Percentiles rank a stretch among this genome's conserved stretches.
Conservation (phyloP, 1,140 invertebrate species). For the Scylla paramamosain region DNA sequence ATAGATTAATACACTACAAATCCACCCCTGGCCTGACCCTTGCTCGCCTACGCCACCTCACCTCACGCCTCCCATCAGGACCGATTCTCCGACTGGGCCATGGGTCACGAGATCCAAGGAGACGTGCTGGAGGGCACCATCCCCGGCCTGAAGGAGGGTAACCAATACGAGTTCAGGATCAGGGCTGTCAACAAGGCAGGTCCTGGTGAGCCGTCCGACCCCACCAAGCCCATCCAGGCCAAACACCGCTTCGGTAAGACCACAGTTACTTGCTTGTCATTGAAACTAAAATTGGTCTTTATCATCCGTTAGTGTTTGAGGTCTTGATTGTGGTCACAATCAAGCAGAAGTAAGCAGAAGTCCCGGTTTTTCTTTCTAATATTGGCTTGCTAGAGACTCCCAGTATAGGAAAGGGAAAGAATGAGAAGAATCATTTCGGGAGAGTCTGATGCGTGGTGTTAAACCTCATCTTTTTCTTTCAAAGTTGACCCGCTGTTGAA, state of each 20-base stretch:
- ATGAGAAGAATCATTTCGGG: no score
- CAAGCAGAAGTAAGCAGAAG: no score
- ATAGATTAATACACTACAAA: background rate
- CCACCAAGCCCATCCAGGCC: constrained; percentile 91
- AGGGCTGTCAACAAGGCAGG: constrained; percentile 97
- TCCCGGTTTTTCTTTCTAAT: no score
- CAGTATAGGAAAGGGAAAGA: no score
- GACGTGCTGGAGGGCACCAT: constrained; percentile 89
- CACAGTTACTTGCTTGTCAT: background rate
- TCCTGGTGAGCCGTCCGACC: constrained; percentile 95
- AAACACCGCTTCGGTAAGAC: constrained; percentile 81
- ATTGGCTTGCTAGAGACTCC: no score
- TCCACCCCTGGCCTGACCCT: background rate
- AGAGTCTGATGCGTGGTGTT: no score
- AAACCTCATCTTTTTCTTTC: no score
- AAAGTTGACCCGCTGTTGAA: no score
- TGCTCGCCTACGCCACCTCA: background rate
- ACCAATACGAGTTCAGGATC: constrained; percentile 97
- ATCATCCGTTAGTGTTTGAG: background rate
- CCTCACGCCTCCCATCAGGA: constrained; percentile 81
- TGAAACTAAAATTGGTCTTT: background rate
- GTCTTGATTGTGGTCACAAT: background rate
- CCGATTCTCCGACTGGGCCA: constrained; percentile 94
- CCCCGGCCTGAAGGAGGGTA: constrained; percentile 95
- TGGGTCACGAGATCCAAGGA: constrained; percentile 89